Percentiles rank a stretch among this genome's conserved stretches.
Evolutionary conservation across 2,113 vertebrate species (phyloP).

Genomic region (Epinephelus lanceolatus): DNA sequence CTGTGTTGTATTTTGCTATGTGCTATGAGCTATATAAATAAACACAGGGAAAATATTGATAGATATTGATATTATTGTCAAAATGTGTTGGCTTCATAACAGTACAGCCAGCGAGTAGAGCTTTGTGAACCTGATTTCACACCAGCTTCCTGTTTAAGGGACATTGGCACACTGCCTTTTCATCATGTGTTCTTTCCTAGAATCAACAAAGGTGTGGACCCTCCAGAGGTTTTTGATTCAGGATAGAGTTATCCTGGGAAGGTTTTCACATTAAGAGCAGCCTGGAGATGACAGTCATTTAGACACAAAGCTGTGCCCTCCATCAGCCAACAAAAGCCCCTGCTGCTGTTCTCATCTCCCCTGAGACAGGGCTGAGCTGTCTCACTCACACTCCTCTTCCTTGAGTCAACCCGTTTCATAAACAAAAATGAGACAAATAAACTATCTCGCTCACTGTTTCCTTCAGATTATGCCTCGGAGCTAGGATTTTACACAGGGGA

Average conservation of each 20-base stretch:
- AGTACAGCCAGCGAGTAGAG: background rate
- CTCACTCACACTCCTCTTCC: background rate
- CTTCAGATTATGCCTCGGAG: background rate
- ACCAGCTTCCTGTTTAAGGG: background rate
- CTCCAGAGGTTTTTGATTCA: constrained; percentile 16
- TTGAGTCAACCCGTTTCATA: background rate
- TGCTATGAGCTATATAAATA: no score
- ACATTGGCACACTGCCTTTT: constrained; percentile 8
- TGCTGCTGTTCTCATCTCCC: constrained; percentile 3
- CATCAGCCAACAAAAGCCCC: background rate
- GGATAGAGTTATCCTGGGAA: background rate
- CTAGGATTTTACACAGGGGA: background rate
- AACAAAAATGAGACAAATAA: constrained; percentile 22
- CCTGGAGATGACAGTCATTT: background rate
- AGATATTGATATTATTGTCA: background rate
- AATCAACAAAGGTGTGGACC: constrained; percentile 44
- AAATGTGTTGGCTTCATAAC: background rate
- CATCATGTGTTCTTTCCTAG: constrained; percentile 7
- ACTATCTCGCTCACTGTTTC: background rate
- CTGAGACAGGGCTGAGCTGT: constrained; percentile 9
- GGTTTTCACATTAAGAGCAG: constrained; percentile 6
- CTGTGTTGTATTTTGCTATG: no score
- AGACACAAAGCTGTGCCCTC: background rate
- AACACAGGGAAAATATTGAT: background rate
- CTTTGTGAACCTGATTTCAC: constrained; percentile 28